Conservation (phyloP, 2,797 vertebrate species). For the Leptatherina wallacei region DNA sequence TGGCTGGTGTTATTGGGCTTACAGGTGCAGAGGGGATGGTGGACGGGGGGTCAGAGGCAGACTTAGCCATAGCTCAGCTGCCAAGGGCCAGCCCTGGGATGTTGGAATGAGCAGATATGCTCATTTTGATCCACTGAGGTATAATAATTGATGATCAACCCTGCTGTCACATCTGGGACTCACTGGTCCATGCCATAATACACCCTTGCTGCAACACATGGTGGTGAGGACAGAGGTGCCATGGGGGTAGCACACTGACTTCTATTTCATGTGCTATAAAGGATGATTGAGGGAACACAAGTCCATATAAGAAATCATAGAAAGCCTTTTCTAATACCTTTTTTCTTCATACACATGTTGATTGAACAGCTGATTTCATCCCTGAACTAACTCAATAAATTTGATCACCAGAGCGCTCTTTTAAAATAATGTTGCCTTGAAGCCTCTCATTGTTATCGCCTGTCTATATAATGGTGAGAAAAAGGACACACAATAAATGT, state of each 20-base stretch:
- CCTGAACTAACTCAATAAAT: conserved; percentile 35
- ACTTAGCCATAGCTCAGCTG: conserved; percentile 61
- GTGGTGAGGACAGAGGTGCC: conserved; percentile 67
- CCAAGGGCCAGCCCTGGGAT: conserved; percentile 70
- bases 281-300: conserved; percentile 37
- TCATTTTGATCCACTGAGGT: conserved; percentile 86
- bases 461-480: conserved; percentile 18
- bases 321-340: conserved; percentile 24
- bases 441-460: conserved; percentile 35
- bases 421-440: conserved; percentile 42
- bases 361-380: conserved; percentile 30
- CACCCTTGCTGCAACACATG: conserved; percentile 75
- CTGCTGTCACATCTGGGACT: conserved; percentile 84
- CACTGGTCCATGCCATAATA: conserved; percentile 77
- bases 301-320: conserved; percentile 25
- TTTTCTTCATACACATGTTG: conserved; percentile 25
- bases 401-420: conserved; percentile 41
- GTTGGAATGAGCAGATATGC: conserved; percentile 77
- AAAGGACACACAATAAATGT: conserved; percentile 33
- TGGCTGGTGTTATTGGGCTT: conserved; percentile 77
- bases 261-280: conserved; percentile 57
- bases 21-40: conserved; percentile 71
- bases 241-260: conserved; percentile 55
- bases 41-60: conserved; percentile 29
- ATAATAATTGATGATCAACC: conserved; percentile 90